Evolutionary conservation across 2,888 invertebrate genomes (phyloP).

Genomic region (Seira musarum): DNA sequence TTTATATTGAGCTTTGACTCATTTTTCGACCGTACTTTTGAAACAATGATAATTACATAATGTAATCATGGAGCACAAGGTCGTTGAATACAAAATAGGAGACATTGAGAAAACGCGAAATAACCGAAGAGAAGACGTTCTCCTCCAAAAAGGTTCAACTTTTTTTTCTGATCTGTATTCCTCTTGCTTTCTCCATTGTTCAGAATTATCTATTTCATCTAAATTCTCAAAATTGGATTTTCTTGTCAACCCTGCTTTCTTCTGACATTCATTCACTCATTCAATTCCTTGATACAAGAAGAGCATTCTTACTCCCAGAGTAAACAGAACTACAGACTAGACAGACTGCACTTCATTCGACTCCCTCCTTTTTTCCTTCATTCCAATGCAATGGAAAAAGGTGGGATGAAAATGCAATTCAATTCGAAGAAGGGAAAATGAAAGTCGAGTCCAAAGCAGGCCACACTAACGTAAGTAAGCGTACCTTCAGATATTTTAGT

Average conservation of each 20-base stretch:
- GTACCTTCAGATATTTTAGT: not conserved
- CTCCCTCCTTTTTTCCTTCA: conserved; percentile 46
- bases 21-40: too few species aligned
- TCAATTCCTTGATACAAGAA: too few species aligned
- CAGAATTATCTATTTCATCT: conserved; percentile 69
- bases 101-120: not conserved
- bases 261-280: conserved; percentile 23
- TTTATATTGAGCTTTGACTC: too few species aligned
- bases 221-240: conserved; percentile 68
- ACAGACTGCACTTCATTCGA: too few species aligned
- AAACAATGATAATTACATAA: conserved; percentile 49
- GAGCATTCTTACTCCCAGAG: too few species aligned
- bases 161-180: not conserved
- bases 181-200: conserved; percentile 44
- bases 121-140: too few species aligned
- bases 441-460: not conserved
- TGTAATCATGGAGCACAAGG: conserved; percentile 27
- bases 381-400: not conserved
- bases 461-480: not conserved
- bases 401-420: not conserved
- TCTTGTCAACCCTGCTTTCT: conserved; percentile 52
- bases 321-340: too few species aligned
- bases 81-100: not conserved
- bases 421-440: not conserved
- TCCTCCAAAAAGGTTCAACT: not conserved